These are phyloP conservation scores for Chelidonichthys spinosus DNA, from an alignment of 2,797 vertebrate species.

Conservation along the genomic window DNA sequence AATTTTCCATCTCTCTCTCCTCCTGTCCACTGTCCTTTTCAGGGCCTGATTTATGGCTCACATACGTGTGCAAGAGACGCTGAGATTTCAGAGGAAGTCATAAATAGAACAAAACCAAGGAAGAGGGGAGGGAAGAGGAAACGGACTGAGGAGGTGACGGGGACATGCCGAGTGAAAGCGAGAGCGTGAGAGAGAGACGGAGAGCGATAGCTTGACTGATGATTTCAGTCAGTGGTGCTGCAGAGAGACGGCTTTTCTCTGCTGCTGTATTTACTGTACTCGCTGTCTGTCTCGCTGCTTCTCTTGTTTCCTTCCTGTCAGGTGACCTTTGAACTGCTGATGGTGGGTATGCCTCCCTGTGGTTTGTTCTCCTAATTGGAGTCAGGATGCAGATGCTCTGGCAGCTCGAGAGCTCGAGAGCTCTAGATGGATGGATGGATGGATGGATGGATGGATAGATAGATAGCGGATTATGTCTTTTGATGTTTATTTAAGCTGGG, in stretches of 20 bases:
- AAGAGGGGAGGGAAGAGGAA: conserved; percentile 75
- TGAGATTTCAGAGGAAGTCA: conserved; percentile 85
- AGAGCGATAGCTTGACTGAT: conserved; percentile 47
- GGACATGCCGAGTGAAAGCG: conserved; percentile 60
- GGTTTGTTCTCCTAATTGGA: conserved; percentile 82
- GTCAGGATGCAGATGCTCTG: conserved; percentile 78
- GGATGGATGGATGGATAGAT: too few species aligned
- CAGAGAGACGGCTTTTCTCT: conserved; percentile 40
- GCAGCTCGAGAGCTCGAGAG: conserved; percentile 67
- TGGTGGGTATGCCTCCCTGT: conserved; percentile 68
- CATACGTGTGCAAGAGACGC: conserved; percentile 83
- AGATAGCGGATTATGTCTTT: background rate
- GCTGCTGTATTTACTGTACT: conserved; percentile 58
- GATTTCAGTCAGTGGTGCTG: conserved; percentile 58
- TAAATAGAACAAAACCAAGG: conserved; percentile 83
- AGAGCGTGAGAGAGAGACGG: conserved; percentile 47
- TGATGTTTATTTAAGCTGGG: conserved; percentile 36
- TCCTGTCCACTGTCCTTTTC: conserved; percentile 89
- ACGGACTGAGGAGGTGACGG: conserved; percentile 73
- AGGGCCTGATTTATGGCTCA: conserved; percentile 88
- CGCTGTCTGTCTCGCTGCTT: conserved; percentile 56
- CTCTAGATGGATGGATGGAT: too few species aligned
- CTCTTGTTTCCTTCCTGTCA: conserved; percentile 71
- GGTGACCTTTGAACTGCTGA: conserved; percentile 78
- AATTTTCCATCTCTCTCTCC: conserved; percentile 84